phyloP scores from a whole-genome alignment of 2,888 invertebrate species.

The Apodemia zela region DNA sequence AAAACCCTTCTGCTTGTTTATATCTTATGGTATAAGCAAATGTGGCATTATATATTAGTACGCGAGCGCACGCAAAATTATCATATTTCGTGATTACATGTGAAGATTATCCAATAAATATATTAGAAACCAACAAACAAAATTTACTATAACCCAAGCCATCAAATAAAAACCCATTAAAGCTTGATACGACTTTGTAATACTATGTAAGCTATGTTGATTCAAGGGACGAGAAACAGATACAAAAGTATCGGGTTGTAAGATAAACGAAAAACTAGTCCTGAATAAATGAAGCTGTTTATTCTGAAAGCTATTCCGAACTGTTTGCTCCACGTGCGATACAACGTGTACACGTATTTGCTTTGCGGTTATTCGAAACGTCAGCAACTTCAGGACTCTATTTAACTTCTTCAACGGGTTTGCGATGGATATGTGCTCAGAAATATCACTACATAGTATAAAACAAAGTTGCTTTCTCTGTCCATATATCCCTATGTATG shows the following conservation, averaged over 20 bases:
- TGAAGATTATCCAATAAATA: too few species aligned
- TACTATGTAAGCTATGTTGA: background rate
- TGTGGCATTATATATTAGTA: too few species aligned
- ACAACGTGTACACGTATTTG: slow-evolving; percentile 14
- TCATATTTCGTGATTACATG: too few species aligned
- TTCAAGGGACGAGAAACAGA: background rate
- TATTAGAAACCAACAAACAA: background rate
- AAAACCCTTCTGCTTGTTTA: too few species aligned
- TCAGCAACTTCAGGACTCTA: slow-evolving; percentile 7
- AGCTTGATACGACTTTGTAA: background rate
- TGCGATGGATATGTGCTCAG: background rate
- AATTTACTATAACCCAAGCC: background rate
- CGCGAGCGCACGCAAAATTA: too few species aligned
- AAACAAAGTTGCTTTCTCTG: too few species aligned
- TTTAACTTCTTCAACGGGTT: background rate
- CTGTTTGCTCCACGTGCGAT: slow-evolving; percentile 19
- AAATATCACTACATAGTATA: too few species aligned
- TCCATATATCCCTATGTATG: too few species aligned
- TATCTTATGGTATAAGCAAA: too few species aligned
- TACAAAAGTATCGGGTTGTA: slow-evolving; percentile 9
- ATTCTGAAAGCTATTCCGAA: slow-evolving; percentile 21
- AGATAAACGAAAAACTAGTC: slow-evolving; percentile 24
- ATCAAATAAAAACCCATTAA: slow-evolving; percentile 3
- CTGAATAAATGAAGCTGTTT: slow-evolving; percentile 26
- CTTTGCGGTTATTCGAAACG: background rate